Evolutionary conservation across 1,140 invertebrate species (phyloP).

Genomic region (Psix sp.): DNA sequence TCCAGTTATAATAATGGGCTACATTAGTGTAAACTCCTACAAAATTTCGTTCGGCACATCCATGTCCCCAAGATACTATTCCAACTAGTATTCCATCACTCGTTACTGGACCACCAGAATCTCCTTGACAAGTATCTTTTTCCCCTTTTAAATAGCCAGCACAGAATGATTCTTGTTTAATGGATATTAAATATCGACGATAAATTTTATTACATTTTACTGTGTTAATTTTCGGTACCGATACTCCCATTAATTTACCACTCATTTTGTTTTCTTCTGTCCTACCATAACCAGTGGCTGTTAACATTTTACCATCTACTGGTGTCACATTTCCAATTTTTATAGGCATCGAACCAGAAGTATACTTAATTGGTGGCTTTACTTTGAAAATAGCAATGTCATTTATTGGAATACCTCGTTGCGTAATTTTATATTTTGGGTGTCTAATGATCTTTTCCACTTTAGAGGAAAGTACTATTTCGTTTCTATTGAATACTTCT

Average conservation of each 20-base stretch:
- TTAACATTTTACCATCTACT: background rate
- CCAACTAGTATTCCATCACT: conserved; percentile 76
- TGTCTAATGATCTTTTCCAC: background rate
- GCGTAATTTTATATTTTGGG: background rate
- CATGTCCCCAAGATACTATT: conserved; percentile 84
- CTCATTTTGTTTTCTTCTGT: conserved; percentile 4
- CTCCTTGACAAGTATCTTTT: conserved; percentile 81
- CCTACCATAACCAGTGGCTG: conserved; percentile 53
- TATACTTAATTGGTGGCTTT: background rate
- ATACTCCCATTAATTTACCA: conserved; percentile 3
- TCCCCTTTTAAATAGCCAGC: conserved; percentile 43
- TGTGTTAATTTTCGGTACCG: conserved; percentile 21
- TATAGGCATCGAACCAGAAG: background rate
- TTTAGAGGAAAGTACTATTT: background rate
- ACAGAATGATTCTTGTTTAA: conserved; percentile 23
- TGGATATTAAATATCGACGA: background rate
- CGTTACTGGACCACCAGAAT: conserved; percentile 82
- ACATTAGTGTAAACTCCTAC: conserved; percentile 82
- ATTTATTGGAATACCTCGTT: background rate
- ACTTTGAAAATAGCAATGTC: background rate
- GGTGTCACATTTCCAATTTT: background rate
- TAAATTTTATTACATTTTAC: conserved; percentile 25
- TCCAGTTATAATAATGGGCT: conserved; percentile 5
- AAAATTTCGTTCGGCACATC: conserved; percentile 77
- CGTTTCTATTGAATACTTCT: background rate